A percentile compares a stretch with the other conserved stretches of the same genome.
phyloP scores from a whole-genome alignment of 2,888 invertebrate genomes.

The Trichogramma dendrolimi region DNA sequence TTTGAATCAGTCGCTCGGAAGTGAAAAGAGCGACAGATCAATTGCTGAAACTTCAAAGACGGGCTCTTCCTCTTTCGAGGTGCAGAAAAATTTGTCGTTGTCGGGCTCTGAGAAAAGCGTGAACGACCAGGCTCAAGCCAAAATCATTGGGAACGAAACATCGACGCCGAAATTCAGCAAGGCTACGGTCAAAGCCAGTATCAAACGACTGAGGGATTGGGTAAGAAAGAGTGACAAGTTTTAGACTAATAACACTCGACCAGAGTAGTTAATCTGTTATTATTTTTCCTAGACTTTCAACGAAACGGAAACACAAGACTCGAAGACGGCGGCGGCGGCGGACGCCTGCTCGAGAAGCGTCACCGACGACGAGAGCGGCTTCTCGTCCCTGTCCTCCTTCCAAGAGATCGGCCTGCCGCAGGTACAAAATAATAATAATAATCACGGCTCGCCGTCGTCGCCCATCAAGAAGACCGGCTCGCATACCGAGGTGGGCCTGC shows the following conservation, averaged over 20 bases:
- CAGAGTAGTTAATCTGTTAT: too few relatives aligned
- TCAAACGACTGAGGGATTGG: background rate
- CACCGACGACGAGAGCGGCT: constrained; percentile 78
- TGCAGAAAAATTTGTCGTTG: too few relatives aligned
- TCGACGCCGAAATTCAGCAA: background rate
- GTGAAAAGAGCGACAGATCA: too few relatives aligned
- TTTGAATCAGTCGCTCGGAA: background rate
- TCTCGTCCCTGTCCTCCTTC: constrained; percentile 80
- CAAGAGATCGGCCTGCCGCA: constrained; percentile 73
- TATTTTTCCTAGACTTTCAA: too few relatives aligned
- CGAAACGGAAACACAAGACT: background rate
- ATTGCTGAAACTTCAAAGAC: too few relatives aligned
- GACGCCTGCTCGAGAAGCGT: constrained; percentile 41
- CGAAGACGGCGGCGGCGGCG: constrained; percentile 39
- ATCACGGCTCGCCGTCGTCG: constrained; percentile 23
- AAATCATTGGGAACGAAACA: too few relatives aligned
- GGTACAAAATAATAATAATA: constrained; percentile 7
- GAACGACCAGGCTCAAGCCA: too few relatives aligned
- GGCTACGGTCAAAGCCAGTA: background rate
- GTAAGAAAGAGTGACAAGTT: too few relatives aligned
- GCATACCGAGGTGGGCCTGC: constrained; percentile 48
- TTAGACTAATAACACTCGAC: too few relatives aligned
- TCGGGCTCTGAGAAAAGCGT: too few relatives aligned
- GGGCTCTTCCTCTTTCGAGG: too few relatives aligned
- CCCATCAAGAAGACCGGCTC: constrained; percentile 40